phyloP scores from a whole-genome alignment of 2,888 invertebrate genomes.

The Phytoseiulus persimilis region DNA sequence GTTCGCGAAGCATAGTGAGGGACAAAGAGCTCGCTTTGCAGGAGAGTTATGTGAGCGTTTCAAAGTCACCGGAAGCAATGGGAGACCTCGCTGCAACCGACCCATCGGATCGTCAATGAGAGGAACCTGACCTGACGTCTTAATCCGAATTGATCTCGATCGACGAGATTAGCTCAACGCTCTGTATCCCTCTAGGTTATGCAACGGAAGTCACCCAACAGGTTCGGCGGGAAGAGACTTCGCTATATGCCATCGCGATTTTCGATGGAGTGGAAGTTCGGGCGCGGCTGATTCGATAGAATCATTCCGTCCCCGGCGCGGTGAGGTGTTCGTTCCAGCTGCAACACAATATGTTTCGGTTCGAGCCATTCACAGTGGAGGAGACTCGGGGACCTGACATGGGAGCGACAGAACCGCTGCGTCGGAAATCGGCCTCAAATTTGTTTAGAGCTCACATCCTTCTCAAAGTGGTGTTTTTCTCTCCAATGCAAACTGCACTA shows the following conservation, averaged over 20 bases:
- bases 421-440: neutral
- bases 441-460: neutral
- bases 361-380: too few species aligned
- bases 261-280: neutral
- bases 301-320: too few species aligned
- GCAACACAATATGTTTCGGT: too few species aligned
- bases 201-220: neutral
- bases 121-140: neutral
- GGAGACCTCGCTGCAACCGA: neutral
- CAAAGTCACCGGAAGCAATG: neutral
- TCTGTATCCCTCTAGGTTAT: neutral
- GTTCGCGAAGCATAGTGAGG: neutral
- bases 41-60: neutral
- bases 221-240: neutral
- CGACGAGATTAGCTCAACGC: neutral
- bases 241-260: neutral
- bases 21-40: neutral
- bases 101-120: neutral
- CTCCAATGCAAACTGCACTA: neutral
- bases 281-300: neutral
- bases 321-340: too few species aligned
- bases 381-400: too few species aligned
- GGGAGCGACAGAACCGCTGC: neutral
- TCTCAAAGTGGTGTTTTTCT: neutral
- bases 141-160: neutral